Base-by-base conservation (phyloP, 1,140 invertebrate genomes). In the Dryas iulia region DNA sequence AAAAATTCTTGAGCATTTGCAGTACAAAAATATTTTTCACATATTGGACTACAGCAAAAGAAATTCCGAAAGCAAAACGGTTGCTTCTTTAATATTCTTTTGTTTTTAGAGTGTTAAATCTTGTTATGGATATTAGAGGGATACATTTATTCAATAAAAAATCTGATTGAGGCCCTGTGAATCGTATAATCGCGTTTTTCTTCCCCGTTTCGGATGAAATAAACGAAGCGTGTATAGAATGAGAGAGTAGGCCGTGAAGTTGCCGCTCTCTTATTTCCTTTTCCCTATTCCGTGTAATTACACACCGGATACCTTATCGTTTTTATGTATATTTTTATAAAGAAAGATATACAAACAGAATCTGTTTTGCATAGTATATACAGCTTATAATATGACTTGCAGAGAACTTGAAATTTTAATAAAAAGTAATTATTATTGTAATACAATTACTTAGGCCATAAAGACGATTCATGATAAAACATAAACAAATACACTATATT, bases 221-320 rank as follows among this genome's bases (percentile, higher is more conserved):
- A 68, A 61, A 68, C 31, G 23, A 54, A 68, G 23, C 59, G 59
- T 68, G 59, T 56, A 1, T 56, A 58, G 35, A 66, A 59, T 23
- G 54, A 25, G 24, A 66, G 58, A 28, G 57, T 30, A 52, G 14
- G 59, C 23, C 23, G 23, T 65, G 63, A 58, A 39, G 30, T 56
- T 52, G 53, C 10, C 53, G 24, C 30, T 67, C 30, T 57, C 47
- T 61, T 61, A 61, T 68, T 61, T 57, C 53, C 23, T 56, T 56
- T 47, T 47, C 7, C 39, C 7, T 18, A 21, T 21, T 47, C 14
- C 18, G 7, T 47, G 14, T 47, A 47, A 47, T 47, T 47, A 47
- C 18, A 47, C 39, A 47, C 14, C 39, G 39, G 18, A 47, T 47
- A 14, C 5, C 18, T 10, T 2, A 1, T 21, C 7, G 14, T 47